Base-by-base conservation (phyloP, 2,113 vertebrate species). In the Eptatretus burgeri region DNA sequence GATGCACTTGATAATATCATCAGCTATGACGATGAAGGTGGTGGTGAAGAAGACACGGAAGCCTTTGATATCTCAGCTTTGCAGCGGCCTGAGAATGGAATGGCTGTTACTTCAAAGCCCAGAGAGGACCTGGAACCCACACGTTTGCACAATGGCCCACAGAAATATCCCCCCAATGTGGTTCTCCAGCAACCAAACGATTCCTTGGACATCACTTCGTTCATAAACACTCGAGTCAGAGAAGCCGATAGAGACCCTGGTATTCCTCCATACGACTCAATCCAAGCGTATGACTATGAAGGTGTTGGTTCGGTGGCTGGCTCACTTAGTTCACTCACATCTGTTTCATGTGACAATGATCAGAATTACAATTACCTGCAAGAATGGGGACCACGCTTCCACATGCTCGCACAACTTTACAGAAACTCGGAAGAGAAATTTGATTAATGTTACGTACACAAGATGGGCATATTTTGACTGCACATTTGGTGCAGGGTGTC, bases 1-100 rank as follows among this genome's bases (percentile, higher is more conserved):
- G 86, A 93, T 66, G 80, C 93, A 68, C 68, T 86, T 49, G 89
- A 96, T 70, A 96, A 96, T 56, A 93, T 94, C 1, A 88, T 96
- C 2, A 76, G 85, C 2, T 96, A 94, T 0, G 89, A 96, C 5
- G 89, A 96, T 1, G 89, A 96, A 64, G 89, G 89, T 0, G 89
- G 89, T 0, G 89, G 89, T 14, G 89, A 96, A 70, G 86, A 96
- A 67, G 89, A 96, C 74, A 96, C 88, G 0, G 85, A 93, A 65
- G 88, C 88, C 51, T 95, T 95, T 51, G 88, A 95, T 71, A 93
- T 95, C 85, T 80, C 85, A 1, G 76, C 88, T 1, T 73, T 96
- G 11, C 27, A 14, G 53, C 53, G 14, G 53, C 53, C 53, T 18
- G 53, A 14, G 14, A 14, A 14, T 18, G 14, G 14, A 14, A 18